phyloP scores from a whole-genome alignment of 2,888 invertebrate genomes.

The Cremastinae sp. region DNA sequence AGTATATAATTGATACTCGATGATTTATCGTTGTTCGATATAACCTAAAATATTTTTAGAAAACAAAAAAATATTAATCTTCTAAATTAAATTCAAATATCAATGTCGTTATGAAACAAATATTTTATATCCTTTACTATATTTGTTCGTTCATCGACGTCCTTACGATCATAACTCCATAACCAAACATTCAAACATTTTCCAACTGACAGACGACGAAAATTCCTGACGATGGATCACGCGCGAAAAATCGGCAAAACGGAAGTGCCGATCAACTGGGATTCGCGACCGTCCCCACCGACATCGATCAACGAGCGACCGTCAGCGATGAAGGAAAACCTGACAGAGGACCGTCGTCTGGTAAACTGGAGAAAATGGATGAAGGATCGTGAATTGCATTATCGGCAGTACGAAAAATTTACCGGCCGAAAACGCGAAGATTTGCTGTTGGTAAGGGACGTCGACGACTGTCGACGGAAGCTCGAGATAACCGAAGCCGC shows the following conservation, averaged over 20 bases:
- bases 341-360: slow-evolving; percentile 67
- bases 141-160: no score
- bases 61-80: no score
- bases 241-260: slow-evolving; percentile 68
- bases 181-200: no score
- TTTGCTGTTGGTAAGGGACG: slow-evolving; percentile 65
- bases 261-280: slow-evolving; percentile 34
- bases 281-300: background rate
- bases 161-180: no score
- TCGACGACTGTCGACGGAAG: slow-evolving; percentile 64
- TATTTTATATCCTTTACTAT: no score
- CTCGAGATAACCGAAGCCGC: slow-evolving; percentile 67
- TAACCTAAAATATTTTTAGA: no score
- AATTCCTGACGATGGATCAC: slow-evolving; percentile 65
- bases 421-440: slow-evolving; percentile 64
- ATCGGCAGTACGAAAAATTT: slow-evolving; percentile 41
- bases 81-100: no score
- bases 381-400: slow-evolving; percentile 60
- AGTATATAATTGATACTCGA: no score
- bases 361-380: slow-evolving; percentile 72
- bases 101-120: no score
- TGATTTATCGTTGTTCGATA: no score
- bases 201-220: no score
- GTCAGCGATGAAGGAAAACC: background rate
- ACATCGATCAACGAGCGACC: slow-evolving; percentile 34